phyloP scores from a whole-genome alignment of 2,797 vertebrate genomes.

The Taeniopygia guttata region DNA sequence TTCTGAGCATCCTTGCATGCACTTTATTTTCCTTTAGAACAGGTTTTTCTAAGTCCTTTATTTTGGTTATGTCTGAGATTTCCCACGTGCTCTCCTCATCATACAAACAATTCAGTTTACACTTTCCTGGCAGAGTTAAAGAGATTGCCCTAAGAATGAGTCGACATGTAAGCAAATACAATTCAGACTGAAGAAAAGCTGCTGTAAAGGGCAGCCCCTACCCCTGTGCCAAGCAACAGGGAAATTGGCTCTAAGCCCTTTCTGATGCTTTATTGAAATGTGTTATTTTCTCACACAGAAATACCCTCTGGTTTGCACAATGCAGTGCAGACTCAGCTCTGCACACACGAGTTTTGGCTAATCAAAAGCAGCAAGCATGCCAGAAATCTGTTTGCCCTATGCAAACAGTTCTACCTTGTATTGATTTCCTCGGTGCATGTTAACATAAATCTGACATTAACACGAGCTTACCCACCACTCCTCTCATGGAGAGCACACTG shows the following conservation, averaged over 20 bases:
- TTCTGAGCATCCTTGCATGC: neutral
- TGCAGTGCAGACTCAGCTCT: neutral
- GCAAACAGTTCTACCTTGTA: constrained; percentile 23
- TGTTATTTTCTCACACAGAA: neutral
- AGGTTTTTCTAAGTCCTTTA: neutral
- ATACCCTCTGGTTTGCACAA: neutral
- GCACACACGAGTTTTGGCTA: neutral
- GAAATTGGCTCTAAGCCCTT: neutral
- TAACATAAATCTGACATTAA: constrained; percentile 34
- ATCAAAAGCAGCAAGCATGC: neutral
- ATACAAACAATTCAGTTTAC: neutral
- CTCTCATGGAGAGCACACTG: neutral
- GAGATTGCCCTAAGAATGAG: neutral
- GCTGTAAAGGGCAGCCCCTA: neutral
- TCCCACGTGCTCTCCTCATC: neutral
- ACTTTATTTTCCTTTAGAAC: neutral
- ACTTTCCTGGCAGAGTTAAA: neutral
- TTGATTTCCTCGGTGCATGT: neutral
- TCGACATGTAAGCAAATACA: neutral
- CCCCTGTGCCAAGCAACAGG: neutral
- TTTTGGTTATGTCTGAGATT: neutral
- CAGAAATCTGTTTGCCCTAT: constrained; percentile 43
- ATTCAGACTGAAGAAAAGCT: neutral
- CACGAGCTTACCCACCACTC: neutral
- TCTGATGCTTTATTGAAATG: neutral